Evolutionary conservation across 2,113 vertebrate species (phyloP), one percentile per base, ranked within the genome.

Genomic region (Indicator indicator): DNA sequence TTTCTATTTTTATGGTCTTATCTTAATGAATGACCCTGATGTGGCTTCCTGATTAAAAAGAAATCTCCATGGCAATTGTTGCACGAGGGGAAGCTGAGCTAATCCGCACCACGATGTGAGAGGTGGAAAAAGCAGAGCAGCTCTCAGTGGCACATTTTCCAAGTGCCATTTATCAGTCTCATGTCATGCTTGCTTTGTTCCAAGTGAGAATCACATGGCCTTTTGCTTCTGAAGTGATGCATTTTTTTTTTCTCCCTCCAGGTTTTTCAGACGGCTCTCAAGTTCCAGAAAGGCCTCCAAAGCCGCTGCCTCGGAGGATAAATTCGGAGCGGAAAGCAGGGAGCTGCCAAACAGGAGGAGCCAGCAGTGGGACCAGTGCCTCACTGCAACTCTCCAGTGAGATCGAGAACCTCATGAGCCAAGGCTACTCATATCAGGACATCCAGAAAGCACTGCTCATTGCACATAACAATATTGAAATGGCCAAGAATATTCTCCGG

Each of bases 401-500:
- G 98, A 99, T 99, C 0, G 98, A 99, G 97, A 98, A 96, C 75
- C 99, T 99, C 75, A 96, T 99, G 98, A 99, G 98, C 97, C 99
- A 99, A 98, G 99, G 99, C 59, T 99, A 99, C 97, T 99, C 99
- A 73, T 98, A 99, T 97, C 99, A 99, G 98, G 99, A 99, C 98
- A 99, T 99, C 96, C 99, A 99, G 98, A 99, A 99, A 97, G 99
- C 99, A 23, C 97, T 99, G 98, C 95, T 99, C 98, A 99, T 99
- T 89, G 99, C 99, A 96, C 99, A 99, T 97, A 99, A 99, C 98
- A 99, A 99, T 97, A 98, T 99, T 7, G 99, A 99, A 96, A 99
- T 99, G 99, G 99, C 99, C 97, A 99, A 99, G 97, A 99, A 99
- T 64, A 99, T 99, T 88, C 98, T 99, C 28, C 98, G 99, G 14